Evolutionary conservation across 2,888 invertebrate genomes (phyloP).

Genomic region (Cantharis flavilabris): DNA sequence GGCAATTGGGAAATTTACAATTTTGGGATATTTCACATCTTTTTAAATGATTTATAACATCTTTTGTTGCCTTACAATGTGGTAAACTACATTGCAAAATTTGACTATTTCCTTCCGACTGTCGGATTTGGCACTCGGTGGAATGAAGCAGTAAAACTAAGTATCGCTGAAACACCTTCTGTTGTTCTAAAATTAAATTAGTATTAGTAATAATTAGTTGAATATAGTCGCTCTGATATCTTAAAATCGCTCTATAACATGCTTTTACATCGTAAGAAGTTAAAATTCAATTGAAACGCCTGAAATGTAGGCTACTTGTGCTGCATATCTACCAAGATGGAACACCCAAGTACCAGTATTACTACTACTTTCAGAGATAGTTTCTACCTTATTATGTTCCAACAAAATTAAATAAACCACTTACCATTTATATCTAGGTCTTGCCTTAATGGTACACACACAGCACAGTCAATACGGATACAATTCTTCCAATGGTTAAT

Average conservation of each 20-base stretch:
- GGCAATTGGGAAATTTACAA: not conserved
- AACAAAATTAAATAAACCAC: not conserved
- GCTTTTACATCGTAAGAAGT: not conserved
- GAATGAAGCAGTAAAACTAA: not conserved
- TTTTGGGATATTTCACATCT: not conserved
- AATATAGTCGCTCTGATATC: too few relatives aligned
- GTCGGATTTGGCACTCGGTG: not conserved
- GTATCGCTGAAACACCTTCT: not conserved
- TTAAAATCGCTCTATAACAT: too few relatives aligned
- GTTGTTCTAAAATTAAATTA: not conserved
- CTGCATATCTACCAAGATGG: not conserved
- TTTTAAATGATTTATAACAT: not conserved
- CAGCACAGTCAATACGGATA: slow-evolving; percentile 92
- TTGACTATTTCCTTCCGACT: not conserved
- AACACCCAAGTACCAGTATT: not conserved
- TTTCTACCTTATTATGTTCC: not conserved
- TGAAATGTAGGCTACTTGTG: too few relatives aligned
- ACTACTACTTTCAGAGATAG: too few relatives aligned
- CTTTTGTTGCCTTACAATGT: not conserved
- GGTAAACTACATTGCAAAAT: not conserved
- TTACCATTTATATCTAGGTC: not conserved
- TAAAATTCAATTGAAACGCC: too few relatives aligned
- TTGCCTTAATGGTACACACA: slow-evolving; percentile 65
- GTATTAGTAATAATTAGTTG: not conserved
- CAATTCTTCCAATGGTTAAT: slow-evolving; percentile 99